Evolutionary conservation across 2,888 invertebrate genomes (phyloP), one percentile per base, ranked within the genome.

Genomic region (Platycnemis pennipes): DNA sequence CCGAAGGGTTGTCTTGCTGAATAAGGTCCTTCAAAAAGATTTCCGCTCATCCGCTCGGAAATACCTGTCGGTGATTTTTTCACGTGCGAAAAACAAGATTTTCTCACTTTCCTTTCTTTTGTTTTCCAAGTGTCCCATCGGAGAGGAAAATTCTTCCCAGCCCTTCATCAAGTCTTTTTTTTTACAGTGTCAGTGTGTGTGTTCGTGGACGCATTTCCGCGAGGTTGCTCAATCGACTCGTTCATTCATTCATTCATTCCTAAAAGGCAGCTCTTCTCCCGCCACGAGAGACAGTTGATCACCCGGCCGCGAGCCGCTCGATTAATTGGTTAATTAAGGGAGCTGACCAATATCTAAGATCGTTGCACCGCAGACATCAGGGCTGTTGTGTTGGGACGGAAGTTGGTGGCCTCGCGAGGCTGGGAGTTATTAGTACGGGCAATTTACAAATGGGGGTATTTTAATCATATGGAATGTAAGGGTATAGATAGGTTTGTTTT

Each of bases 251-350:
- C 77, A 77, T 77, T 16, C 77, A 16, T 77, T 13, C 77, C 26
- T n/a, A 53, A 5, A n/a, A 26, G 5, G 16, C 3, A 63, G 63
- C 63, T 5, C 63, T 63, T 63, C 63, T 8, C n/a, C n/a, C 63
- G 63, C 63, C 19, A 26, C 63, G 5, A 8, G 26, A 16, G 63
- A 26, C 16, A 1, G 8, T 63, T 8, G 63, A 63, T 63, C 63
- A 7, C 26, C 26, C 26, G n/a, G 26, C 3, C 2, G 63, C 63
- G 26, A 63, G 63, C 8, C 2, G 19, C 22, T 63, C 63, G 26
- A n/a, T 63, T 63, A 63, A 63, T 63, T 63, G 63, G 63, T 63
- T 63, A 63, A 63, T 63, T 63, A 63, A 26, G 63, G 63, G 19
- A 63, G 7, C 8, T 26, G 63, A 63, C 63, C 63, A 2, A 26